Percentiles rank a stretch among this genome's conserved stretches.
phyloP scores from a whole-genome alignment of 2,113 vertebrate species.

The Actenoides hombroni region DNA sequence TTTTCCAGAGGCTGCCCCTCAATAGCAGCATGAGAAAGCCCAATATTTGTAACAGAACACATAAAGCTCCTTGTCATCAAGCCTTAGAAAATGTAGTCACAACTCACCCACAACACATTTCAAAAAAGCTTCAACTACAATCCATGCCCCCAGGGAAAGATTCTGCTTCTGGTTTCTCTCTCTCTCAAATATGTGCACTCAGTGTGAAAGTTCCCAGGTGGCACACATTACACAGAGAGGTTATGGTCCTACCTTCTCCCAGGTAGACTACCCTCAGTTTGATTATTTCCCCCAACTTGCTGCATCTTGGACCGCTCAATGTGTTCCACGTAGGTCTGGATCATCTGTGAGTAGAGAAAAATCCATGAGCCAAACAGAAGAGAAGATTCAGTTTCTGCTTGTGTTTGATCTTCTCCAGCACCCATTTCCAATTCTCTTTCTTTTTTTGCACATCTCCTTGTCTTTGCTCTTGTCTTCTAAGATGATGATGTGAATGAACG shows the following conservation, averaged over 20 bases:
- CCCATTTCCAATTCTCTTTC: neutral
- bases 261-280: conserved; percentile 85
- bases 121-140: neutral
- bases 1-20: neutral
- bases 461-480: neutral
- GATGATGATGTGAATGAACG: neutral
- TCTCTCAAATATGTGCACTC: neutral
- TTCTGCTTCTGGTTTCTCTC: neutral
- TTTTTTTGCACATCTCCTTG: neutral
- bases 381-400: neutral
- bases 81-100: neutral
- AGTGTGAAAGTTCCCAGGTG: neutral
- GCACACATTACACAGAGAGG: neutral
- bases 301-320: conserved; percentile 96
- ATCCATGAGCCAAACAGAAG: neutral
- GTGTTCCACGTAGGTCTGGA: conserved; percentile 97
- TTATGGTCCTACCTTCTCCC: conserved; percentile 84
- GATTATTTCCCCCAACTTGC: conserved; percentile 86
- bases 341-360: conserved; percentile 83
- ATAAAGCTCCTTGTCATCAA: neutral
- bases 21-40: neutral
- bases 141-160: neutral
- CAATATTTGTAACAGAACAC: neutral
- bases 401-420: neutral
- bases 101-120: neutral